phyloP scores from a whole-genome alignment of 2,797 vertebrate genomes.

The Melopsittacus undulatus region DNA sequence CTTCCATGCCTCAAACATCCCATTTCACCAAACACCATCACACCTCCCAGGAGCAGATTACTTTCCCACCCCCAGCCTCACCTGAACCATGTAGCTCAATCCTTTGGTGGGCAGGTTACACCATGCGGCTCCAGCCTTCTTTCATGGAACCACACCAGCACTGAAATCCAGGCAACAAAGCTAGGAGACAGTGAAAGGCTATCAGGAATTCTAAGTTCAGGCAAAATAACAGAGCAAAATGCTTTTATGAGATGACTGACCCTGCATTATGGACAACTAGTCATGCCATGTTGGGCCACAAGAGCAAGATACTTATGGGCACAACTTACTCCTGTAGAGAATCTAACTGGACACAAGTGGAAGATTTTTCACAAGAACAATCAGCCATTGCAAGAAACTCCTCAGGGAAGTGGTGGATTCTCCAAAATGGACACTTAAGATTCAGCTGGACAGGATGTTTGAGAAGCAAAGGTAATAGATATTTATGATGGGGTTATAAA shows the following conservation, averaged over 20 bases:
- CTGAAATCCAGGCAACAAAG: not conserved
- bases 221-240: not conserved
- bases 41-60: fast-evolving
- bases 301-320: not conserved
- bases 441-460: not conserved
- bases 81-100: fast-evolving
- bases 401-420: not conserved
- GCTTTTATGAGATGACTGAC: not conserved
- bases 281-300: not conserved
- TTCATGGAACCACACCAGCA: not conserved
- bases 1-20: not conserved
- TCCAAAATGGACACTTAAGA: not conserved
- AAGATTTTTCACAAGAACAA: not conserved
- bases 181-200: not conserved
- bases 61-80: not conserved
- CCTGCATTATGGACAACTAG: not conserved
- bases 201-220: not conserved
- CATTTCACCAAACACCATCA: not conserved
- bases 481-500: not conserved
- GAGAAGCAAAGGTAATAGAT: not conserved
- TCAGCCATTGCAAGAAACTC: not conserved
- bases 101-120: not conserved
- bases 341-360: not conserved
- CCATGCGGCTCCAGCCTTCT: not conserved
- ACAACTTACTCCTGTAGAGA: not conserved